Conservation (phyloP, 2,113 vertebrate species). For the Spheniscus mendiculus region DNA sequence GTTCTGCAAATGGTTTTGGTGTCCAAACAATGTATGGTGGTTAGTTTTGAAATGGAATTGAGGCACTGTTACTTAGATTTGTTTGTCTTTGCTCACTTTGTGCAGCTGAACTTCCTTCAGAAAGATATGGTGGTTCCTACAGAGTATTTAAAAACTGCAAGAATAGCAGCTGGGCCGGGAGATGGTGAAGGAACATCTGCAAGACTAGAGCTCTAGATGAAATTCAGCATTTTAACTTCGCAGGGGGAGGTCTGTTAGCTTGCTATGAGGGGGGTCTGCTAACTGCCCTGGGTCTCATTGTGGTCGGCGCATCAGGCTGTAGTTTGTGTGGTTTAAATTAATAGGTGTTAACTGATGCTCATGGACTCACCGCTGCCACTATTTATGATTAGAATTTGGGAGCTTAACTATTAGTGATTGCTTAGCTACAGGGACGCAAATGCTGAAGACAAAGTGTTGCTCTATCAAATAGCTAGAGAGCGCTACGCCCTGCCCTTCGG, state of each 20-base stretch:
- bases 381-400: neutral
- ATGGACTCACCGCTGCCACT: neutral
- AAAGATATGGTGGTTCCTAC: neutral
- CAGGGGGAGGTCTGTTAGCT: neutral
- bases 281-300: neutral
- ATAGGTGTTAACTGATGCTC: neutral
- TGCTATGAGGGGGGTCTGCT: fast-evolving
- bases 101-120: neutral
- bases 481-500: fast-evolving
- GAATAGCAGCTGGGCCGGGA: neutral
- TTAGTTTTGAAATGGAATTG: neutral
- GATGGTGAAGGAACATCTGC: neutral
- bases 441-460: neutral
- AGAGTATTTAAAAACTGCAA: neutral
- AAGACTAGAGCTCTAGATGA: neutral
- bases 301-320: neutral
- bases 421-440: neutral
- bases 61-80: neutral
- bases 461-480: neutral
- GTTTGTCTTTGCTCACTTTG: neutral
- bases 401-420: neutral
- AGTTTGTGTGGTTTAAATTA: neutral
- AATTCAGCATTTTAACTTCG: neutral
- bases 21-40: neutral
- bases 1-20: neutral